Evolutionary conservation across 1,140 invertebrate species (phyloP).

Genomic region (Bicyclus anynana): DNA sequence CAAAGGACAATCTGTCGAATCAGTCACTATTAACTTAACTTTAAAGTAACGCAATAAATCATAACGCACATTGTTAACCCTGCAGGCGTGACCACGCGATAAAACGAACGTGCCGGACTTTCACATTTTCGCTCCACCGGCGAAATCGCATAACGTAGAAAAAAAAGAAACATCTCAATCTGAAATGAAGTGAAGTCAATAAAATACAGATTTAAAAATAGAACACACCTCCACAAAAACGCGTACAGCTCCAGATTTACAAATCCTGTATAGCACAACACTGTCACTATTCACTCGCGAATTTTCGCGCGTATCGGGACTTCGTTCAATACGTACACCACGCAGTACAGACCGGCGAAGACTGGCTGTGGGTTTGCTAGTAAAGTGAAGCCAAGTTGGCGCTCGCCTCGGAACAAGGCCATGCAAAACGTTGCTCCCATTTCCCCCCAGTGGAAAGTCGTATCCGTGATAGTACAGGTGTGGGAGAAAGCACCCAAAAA

Average conservation of each 20-base stretch:
- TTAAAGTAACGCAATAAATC: constrained; percentile 21
- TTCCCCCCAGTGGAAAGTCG: constrained; percentile 72
- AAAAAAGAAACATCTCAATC: constrained; percentile 10
- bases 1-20: background rate
- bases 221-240: constrained; percentile 53
- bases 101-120: constrained; percentile 35
- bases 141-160: constrained; percentile 22
- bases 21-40: background rate
- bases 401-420: constrained; percentile 59
- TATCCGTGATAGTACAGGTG: constrained; percentile 71
- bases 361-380: too few species aligned
- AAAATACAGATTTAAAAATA: constrained; percentile 19
- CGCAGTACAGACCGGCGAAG: constrained; percentile 34
- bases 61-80: constrained; percentile 19
- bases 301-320: constrained; percentile 37
- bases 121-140: constrained; percentile 49
- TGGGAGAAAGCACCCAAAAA: constrained; percentile 73
- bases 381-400: constrained; percentile 23
- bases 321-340: constrained; percentile 32
- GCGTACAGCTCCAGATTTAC: constrained; percentile 64
- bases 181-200: constrained; percentile 19
- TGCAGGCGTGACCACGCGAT: constrained; percentile 30
- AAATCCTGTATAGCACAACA: constrained; percentile 38
- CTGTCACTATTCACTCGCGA: constrained; percentile 49
- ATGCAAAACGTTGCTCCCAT: constrained; percentile 72